phyloP scores from a whole-genome alignment of 2,888 invertebrate species.

The Dicyrtoma fusca region DNA sequence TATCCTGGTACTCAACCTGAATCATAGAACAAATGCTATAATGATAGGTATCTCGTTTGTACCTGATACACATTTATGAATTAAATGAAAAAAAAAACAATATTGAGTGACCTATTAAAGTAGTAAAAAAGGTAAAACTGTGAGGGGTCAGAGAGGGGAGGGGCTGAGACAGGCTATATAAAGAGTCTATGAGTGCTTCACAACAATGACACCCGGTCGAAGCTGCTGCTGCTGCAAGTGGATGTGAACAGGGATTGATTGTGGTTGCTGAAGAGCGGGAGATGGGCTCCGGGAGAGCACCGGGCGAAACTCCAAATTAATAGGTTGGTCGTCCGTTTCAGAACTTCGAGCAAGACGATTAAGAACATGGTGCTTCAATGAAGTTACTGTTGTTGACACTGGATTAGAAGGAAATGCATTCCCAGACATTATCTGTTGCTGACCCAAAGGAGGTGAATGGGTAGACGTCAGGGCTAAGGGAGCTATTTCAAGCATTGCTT shows the following conservation, averaged over 20 bases:
- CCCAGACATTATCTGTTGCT: constrained; percentile 20
- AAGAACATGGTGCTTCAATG: constrained; percentile 54
- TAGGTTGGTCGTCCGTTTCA: constrained; percentile 55
- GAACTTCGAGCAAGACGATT: constrained; percentile 49
- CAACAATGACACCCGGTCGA: constrained; percentile 88
- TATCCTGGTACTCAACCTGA: too few relatives aligned
- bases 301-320: constrained; percentile 56
- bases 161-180: not conserved
- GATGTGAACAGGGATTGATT: constrained; percentile 39
- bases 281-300: constrained; percentile 47
- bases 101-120: constrained; percentile 16
- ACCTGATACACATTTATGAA: too few relatives aligned
- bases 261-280: constrained; percentile 39
- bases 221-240: constrained; percentile 65
- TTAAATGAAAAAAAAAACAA: constrained; percentile 3
- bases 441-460: constrained; percentile 36
- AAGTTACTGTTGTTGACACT: constrained; percentile 51
- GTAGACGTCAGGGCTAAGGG: constrained; percentile 42
- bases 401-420: constrained; percentile 32
- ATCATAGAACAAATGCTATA: constrained; percentile 6
- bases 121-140: constrained; percentile 14
- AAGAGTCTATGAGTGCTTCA: constrained; percentile 67
- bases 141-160: not conserved
- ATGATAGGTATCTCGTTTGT: too few relatives aligned
- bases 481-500: constrained; percentile 41